phyloP scores from a whole-genome alignment of 2,113 vertebrate genomes.

The Dendrocopos noguchii region DNA sequence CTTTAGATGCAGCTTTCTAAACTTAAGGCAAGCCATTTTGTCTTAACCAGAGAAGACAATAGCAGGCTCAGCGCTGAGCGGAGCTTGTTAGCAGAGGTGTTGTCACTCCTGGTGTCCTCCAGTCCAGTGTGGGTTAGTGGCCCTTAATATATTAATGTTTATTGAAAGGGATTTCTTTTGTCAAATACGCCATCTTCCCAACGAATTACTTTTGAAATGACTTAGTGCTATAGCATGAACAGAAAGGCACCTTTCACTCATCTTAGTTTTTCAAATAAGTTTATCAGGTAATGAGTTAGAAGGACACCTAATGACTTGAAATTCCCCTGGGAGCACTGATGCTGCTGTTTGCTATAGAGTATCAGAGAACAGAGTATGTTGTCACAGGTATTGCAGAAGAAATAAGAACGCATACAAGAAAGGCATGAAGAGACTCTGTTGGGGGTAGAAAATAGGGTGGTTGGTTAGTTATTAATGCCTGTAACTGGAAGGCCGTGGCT shows the following conservation, averaged over 20 bases:
- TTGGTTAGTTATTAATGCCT: background rate
- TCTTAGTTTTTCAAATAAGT: background rate
- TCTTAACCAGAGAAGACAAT: background rate
- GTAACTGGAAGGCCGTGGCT: background rate
- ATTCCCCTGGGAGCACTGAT: background rate
- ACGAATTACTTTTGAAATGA: background rate
- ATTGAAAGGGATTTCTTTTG: background rate
- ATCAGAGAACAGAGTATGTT: rapidly evolving
- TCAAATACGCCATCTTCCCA: background rate
- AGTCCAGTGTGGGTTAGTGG: background rate
- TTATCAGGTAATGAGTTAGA: background rate
- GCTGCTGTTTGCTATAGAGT: background rate
- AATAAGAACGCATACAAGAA: background rate
- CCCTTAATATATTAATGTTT: background rate
- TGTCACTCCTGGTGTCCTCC: background rate
- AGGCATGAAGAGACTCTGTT: background rate
- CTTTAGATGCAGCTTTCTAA: background rate
- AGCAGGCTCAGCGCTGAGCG: background rate
- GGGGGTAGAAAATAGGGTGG: background rate
- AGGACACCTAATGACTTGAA: background rate
- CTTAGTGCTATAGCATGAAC: background rate
- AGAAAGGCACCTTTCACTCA: background rate
- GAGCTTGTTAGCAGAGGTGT: background rate
- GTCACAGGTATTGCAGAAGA: background rate
- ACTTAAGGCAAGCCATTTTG: background rate